Base-by-base conservation (phyloP, 2,888 invertebrate genomes). In the Nymphalis polychloros region DNA sequence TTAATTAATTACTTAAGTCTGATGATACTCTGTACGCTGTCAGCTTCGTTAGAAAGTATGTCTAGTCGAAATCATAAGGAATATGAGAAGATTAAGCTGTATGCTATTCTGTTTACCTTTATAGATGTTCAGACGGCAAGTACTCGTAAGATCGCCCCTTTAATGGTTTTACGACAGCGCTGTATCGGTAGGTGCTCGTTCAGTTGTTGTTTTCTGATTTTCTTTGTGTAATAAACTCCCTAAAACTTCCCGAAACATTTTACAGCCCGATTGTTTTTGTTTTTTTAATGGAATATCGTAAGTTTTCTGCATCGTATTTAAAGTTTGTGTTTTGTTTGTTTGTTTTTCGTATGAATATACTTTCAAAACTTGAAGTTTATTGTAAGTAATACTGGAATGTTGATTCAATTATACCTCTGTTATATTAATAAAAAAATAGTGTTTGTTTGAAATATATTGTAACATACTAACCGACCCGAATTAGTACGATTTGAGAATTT, bases 151-250 rank as follows among this genome's bases (percentile, higher is more conserved):
- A 61, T 55, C 41, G 31, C 35, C 61, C 48, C 61, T 61, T 53
- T 66, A 61, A 67, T 53, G 66, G 41, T 53, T 61, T 67, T 55
- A 67, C 61, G 52, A 48, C 61, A 3, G 52, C 31, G 48, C 41
- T 41, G 41, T 41, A 41, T 35, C 23, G 35, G 61, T 23, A 41
- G 55, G 61, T 61, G 66, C 20, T 23, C 61, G 55, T 62, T 55
- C 48, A 57, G 55, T 60, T 66, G 66, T 62, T 62, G 66, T 62
- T 62, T 66, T 67, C 48, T 41, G 61, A 48, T 67, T 61, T 67
- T 48, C 55, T 61, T 61, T 62, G 61, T 67, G 61, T 67, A 67
- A 61, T 49, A 61, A 67, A 48, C 27, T 31, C 48, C 31, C 61
- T 47, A 27, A 61, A 57, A 67, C 52, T 67, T 62, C 55, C 55